Evolutionary conservation across 2,888 invertebrate species (phyloP), one percentile per base, ranked within the genome.

Genomic region (Eucriotettix oculatus): DNA sequence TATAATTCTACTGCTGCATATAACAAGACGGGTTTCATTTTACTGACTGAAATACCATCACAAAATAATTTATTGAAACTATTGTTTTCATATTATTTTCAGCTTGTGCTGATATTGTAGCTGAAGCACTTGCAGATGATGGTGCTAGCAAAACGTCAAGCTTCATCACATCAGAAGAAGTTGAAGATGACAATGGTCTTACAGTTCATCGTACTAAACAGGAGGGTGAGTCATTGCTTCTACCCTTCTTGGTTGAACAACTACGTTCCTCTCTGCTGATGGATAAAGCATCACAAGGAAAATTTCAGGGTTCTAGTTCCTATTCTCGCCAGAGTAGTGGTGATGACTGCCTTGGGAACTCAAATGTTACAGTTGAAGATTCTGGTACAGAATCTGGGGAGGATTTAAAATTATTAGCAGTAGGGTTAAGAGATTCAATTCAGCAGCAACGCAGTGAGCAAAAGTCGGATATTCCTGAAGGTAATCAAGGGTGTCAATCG

Each of bases 161-260:
- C 55, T 29, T 55, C 12, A 41, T 55, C 40, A n/a, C 40, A 14
- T 40, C 16, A n/a, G 55, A 60, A 67, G 75, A 73, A 69, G 75
- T 74, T 68, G 74, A 72, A 64, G 75, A 73, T 65, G 74, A 72
- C 58, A 73, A 72, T 69, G 75, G 69, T 64, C 66, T 66, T 61
- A 71, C 70, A 57, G 58, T 61, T 57, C 57, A 54, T n/a, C 61
- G 52, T 57, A 60, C 56, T 42, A 52, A 59, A 48, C 60, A 76
- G 61, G 80, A 85, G 77, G 86, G 87, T 86, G 87, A 87, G 86
- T 86, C 83, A 69, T 81, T 83, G 70, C 79, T 84, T 67, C 79
- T 84, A 68, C 75, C 75, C 65, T 70, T 73, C 68, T 72, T 75
- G 70, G 72, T 74, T 66, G 74, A 74, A 64, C 72, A 73, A 66